Conservation (phyloP, 1,140 invertebrate species). For the Lordiphosa clarofinis region DNA sequence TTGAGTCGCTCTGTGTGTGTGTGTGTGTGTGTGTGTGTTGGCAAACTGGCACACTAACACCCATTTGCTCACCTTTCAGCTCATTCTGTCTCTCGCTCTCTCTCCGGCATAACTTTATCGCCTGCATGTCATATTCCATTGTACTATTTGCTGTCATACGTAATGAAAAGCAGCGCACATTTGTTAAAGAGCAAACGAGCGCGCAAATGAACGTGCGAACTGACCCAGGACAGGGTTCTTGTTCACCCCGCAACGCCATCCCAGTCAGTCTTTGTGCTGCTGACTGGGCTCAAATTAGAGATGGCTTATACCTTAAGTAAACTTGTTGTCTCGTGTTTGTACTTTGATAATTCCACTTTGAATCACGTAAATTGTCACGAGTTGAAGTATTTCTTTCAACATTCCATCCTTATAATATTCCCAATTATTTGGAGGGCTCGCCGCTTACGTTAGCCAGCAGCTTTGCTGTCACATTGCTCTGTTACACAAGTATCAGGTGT, state of each 20-base stretch:
- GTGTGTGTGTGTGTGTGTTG: constrained; percentile 11
- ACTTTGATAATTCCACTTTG: too few relatives aligned
- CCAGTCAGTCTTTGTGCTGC: too few relatives aligned
- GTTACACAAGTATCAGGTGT: too few relatives aligned
- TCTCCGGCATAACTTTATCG: constrained; percentile 71
- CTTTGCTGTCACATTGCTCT: too few relatives aligned
- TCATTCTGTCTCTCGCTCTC: constrained; percentile 12
- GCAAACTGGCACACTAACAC: constrained; percentile 57
- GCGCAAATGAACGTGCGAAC: constrained; percentile 70
- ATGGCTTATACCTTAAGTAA: too few relatives aligned
- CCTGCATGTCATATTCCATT: constrained; percentile 71
- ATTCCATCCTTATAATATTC: too few relatives aligned
- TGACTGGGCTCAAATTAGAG: too few relatives aligned
- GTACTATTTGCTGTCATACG: constrained; percentile 75
- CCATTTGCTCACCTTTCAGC: constrained; percentile 56
- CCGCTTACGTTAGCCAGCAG: too few relatives aligned
- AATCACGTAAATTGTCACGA: too few relatives aligned
- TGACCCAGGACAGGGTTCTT: constrained; percentile 49
- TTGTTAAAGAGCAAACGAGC: constrained; percentile 72
- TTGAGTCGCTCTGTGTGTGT: constrained; percentile 14
- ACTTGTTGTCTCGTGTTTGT: too few relatives aligned
- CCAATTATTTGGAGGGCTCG: too few relatives aligned
- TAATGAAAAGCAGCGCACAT: constrained; percentile 72
- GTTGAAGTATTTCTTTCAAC: too few relatives aligned
- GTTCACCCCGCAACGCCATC: neutral